Evolutionary conservation across 2,888 invertebrate species (phyloP).

Genomic region (Ischnus inquisitorius): DNA sequence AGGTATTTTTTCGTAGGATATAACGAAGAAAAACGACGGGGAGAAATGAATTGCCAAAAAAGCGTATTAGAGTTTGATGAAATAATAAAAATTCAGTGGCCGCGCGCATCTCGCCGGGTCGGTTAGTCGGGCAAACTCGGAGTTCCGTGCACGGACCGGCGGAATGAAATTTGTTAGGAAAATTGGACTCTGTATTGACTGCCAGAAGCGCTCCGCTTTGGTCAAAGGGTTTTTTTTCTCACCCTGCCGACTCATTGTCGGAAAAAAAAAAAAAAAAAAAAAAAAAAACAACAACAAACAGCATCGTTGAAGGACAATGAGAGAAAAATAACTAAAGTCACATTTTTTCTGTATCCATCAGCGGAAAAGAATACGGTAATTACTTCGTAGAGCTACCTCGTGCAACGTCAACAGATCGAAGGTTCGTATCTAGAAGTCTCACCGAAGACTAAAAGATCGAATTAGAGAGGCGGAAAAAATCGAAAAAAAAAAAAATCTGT

Average conservation of each 20-base stretch:
- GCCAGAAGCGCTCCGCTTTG: neutral
- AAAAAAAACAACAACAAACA: neutral
- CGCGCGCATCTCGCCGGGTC: neutral
- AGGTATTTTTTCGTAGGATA: neutral
- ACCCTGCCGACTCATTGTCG: neutral
- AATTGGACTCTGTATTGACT: neutral
- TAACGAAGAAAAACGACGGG: neutral
- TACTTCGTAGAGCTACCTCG: slow-evolving; percentile 61
- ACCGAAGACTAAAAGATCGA: slow-evolving; percentile 22
- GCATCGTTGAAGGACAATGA: neutral
- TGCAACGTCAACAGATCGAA: slow-evolving; percentile 62
- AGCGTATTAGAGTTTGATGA: neutral
- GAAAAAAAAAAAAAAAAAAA: neutral
- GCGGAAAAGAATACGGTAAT: slow-evolving; percentile 64
- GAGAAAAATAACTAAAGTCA: slow-evolving; percentile 38
- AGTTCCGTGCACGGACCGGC: neutral
- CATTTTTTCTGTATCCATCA: slow-evolving; percentile 48
- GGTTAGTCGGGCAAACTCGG: neutral
- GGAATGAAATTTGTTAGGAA: neutral
- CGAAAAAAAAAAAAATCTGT: slow-evolving; percentile 33
- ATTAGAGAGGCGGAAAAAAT: neutral
- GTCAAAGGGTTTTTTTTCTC: neutral
- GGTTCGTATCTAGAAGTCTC: slow-evolving; percentile 59
- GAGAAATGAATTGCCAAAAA: neutral
- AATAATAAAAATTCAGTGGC: neutral